Evolutionary conservation across 2,113 vertebrate genomes (phyloP).

Genomic region (Ciconia boyciana): DNA sequence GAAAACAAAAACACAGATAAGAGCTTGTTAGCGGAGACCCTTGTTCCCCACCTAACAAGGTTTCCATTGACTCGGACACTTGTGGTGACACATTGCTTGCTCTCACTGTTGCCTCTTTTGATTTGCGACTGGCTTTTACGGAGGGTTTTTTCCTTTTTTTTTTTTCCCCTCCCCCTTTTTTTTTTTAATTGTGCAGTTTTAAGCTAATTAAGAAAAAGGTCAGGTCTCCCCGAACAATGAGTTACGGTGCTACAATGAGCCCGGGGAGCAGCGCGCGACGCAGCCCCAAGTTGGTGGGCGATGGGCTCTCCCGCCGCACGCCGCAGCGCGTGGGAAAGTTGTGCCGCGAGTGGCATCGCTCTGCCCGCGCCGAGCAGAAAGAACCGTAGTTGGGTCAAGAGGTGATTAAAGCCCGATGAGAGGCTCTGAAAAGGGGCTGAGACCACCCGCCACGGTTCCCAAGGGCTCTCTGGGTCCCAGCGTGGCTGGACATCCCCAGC

Average conservation of each 20-base stretch:
- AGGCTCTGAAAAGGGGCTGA: background rate
- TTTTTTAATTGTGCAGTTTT: conserved; percentile 9
- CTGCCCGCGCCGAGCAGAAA: background rate
- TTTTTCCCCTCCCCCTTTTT: background rate
- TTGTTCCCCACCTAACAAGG: conserved; percentile 64
- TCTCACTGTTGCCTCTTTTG: conserved; percentile 58
- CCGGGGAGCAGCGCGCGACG: background rate
- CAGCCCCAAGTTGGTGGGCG: background rate
- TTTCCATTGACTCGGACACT: conserved; percentile 65
- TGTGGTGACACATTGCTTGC: conserved; percentile 63
- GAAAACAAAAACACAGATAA: conserved; percentile 66
- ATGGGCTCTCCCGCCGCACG: background rate
- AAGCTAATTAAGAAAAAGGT: conserved; percentile 58
- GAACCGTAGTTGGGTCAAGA: background rate
- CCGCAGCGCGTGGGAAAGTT: background rate
- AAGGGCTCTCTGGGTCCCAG: background rate
- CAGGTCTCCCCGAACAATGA: background rate
- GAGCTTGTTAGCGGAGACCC: conserved; percentile 59
- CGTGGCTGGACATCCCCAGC: background rate
- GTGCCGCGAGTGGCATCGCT: background rate
- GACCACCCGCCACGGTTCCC: background rate
- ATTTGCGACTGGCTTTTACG: conserved; percentile 26
- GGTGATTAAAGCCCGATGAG: background rate
- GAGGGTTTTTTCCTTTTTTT: background rate
- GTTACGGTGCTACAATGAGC: background rate